Percentiles rank a stretch among this genome's conserved stretches.
These are phyloP conservation scores for Nibea albiflora DNA, from an alignment of 2,113 vertebrate genomes.

Conservation along the genomic window DNA sequence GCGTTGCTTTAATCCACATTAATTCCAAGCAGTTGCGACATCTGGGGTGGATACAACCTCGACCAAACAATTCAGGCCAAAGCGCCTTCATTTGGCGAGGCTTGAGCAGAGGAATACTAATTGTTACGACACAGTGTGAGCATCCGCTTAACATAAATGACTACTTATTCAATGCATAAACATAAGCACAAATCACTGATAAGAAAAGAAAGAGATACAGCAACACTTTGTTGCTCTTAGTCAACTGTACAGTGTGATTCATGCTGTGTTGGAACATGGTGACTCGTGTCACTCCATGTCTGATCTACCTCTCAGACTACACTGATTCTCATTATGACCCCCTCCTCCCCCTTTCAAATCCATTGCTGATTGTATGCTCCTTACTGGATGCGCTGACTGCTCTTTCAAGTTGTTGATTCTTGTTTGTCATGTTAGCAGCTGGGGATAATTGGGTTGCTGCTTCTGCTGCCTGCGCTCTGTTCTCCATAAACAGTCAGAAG, in stretches of 20 bases:
- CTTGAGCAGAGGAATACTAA: slow-evolving; percentile 65
- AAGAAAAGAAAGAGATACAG: slow-evolving; percentile 18
- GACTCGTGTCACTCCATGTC: slow-evolving; percentile 34
- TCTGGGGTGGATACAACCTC: slow-evolving; percentile 63
- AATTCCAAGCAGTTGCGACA: slow-evolving; percentile 74
- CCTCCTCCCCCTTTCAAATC: slow-evolving; percentile 77
- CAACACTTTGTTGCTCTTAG: slow-evolving; percentile 16
- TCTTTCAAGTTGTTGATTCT: slow-evolving; percentile 90
- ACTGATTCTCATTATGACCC: slow-evolving; percentile 83
- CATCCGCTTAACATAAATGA: slow-evolving; percentile 24
- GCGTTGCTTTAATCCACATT: slow-evolving; percentile 73
- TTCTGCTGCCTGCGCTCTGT: slow-evolving; percentile 81
- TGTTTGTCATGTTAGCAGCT: slow-evolving; percentile 78
- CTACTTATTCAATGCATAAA: slow-evolving; percentile 41
- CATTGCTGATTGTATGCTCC: slow-evolving; percentile 82
- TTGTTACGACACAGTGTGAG: slow-evolving; percentile 42
- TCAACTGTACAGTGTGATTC: background rate
- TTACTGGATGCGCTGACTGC: slow-evolving; percentile 87
- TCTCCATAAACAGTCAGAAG: slow-evolving; percentile 85
- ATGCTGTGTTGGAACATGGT: background rate
- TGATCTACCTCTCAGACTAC: slow-evolving; percentile 87
- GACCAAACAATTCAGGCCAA: slow-evolving; percentile 58
- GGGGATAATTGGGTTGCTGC: slow-evolving; percentile 88
- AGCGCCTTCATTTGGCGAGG: slow-evolving; percentile 46
- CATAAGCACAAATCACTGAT: background rate